Base-by-base conservation (phyloP, 30 jellyfish, hydroid and myxozoan genomes). In the Aurelia sp. region DNA sequence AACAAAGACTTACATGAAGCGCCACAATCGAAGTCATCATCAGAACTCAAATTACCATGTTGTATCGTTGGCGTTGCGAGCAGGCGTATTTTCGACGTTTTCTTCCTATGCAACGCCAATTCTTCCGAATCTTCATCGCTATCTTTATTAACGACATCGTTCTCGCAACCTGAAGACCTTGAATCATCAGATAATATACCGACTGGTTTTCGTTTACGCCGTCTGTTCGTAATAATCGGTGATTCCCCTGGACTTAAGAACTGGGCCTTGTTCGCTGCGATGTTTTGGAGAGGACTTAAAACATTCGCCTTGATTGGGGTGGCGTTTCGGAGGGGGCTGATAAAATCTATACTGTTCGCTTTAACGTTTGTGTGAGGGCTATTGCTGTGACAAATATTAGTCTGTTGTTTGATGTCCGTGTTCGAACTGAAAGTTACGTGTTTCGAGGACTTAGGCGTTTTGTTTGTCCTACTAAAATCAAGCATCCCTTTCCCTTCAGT, bases 21-120 rank as follows among this genome's bases (percentile, higher is more conserved):
- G 20, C 53, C 88, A 35, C 68, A 20, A 21, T 73, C 93, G 68
- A 84, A 84, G 64, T 84, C 93, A 52, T 73, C 93, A 84, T 84
- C 93, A 6, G 93, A 84, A 15, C 70, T 67, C 63, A 24, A 65
- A 31, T 38, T 47, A 9, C 53, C 75, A 53, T 13, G 27, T n/a
- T 47, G 58, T 35, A 70, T 64, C 12, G 68, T 13, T 20, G 89
- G 89, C 20, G 89, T 55, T 48, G 21, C 50, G 33, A 79, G 33
- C 18, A 79, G 58, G 4, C 72, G 80, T 0, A 31, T 55, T 47
- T 63, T 79, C 66, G 62, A 55, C 40, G 89, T 63, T 51, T 64
- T 79, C 60, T 41, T 63, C 50, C 89, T 79, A n/a, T 74, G 40
- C n/a, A 79, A 70, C 15, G 66, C 66, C 59, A 60, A 17, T 21